Conservation (phyloP, 2,888 invertebrate genomes). For the Protophormia terraenovae region DNA sequence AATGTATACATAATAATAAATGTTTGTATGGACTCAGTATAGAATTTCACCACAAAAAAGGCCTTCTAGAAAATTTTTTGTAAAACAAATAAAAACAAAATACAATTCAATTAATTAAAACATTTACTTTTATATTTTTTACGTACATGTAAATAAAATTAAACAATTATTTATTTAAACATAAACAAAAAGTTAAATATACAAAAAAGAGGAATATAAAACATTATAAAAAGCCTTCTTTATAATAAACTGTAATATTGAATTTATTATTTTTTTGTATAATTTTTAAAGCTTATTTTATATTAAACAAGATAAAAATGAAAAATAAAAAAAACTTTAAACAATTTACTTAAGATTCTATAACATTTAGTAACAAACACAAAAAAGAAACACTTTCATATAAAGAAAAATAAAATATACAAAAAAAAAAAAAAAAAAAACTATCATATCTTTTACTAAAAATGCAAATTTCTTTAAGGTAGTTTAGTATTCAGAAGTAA, state of each 20-base stretch:
- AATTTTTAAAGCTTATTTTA: constrained; percentile 24
- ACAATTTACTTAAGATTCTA: constrained; percentile 28
- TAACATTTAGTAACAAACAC: constrained; percentile 18
- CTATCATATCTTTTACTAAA: constrained; percentile 25
- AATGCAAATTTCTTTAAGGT: constrained; percentile 29
- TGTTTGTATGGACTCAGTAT: constrained; percentile 40
- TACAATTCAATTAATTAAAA: not conserved
- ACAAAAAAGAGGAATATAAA: not conserved
- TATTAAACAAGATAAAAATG: not conserved
- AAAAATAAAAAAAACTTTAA: constrained; percentile 1
- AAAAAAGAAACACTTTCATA: constrained; percentile 11
- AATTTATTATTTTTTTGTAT: constrained; percentile 17
- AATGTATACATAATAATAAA: constrained; percentile 4
- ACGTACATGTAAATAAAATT: constrained; percentile 43
- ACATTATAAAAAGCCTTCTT: not conserved
- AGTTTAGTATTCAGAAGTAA: not conserved
- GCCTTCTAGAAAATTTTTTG: constrained; percentile 62
- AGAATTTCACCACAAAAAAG: constrained; percentile 53
- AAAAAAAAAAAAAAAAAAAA: constrained; percentile 13
- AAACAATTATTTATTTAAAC: constrained; percentile 17
- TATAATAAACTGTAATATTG: not conserved
- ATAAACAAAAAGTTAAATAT: not conserved
- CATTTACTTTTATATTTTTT: constrained; percentile 39
- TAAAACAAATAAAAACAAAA: constrained; percentile 43
- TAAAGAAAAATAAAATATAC: constrained; percentile 33